Base-by-base conservation (phyloP, 92 coral and sea anemone species). In the Epizoanthus rinbou region DNA sequence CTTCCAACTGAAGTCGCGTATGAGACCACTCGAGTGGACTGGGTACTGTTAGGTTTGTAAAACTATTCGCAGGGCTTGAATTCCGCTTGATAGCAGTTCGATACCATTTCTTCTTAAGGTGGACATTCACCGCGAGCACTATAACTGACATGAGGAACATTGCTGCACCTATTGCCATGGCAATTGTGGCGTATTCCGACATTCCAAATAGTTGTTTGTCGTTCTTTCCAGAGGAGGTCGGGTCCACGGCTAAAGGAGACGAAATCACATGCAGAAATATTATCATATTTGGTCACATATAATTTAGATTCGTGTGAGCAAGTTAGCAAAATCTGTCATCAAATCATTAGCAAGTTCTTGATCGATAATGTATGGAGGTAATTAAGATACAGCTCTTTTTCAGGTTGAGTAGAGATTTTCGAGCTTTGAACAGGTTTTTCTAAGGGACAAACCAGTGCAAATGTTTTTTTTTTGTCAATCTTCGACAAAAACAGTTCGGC, bases 121-220 rank as follows among this genome's bases (percentile, higher is more conserved):
- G 64, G 21, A 76, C 23, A 76, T 64, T 64, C 28, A 67, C 70
- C 43, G 9, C 31, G 2, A 85, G 63, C 69, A 65, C 9, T 52
- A 85, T 14, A 13, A 76, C 10, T 57, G 84, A 64, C 7, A 15
- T 2, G 8, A 85, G 23, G 72, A 85, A 76, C 31, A 50, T 37
- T 21, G 75, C 6, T 25, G 50, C 76, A 11, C 76, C 79, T 63
- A 73, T 76, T 85, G 69, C 88, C 84, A 76, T 64, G 74, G 83
- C 78, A 37, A 85, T 45, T 57, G 78, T 74, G 25, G 80, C 72
- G 72, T 66, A 66, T 39, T 66, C 41, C 13, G 13, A 15, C 8
- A 15, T 37, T 0, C 72, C 21, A n/a, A 66, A 28, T 15, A 66
- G 3, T 31, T 28, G 72, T 66, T 66, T 11, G 47, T 41, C 28